Conservation (phyloP, 2,797 vertebrate genomes). For the Rachycentron canadum region DNA sequence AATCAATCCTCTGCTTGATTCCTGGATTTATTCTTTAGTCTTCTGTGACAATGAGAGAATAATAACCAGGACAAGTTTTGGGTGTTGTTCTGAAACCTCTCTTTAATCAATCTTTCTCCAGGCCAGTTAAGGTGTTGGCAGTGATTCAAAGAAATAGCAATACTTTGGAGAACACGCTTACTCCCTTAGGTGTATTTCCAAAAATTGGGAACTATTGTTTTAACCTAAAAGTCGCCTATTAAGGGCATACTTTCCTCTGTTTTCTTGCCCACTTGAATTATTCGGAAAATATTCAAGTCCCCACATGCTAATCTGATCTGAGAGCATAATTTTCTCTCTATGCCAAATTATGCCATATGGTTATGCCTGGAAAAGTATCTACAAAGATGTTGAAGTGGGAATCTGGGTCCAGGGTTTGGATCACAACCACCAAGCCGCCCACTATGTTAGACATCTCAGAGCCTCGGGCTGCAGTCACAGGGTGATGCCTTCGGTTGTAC, state of each 20-base stretch:
- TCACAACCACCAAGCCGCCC: slow-evolving; percentile 42
- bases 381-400: slow-evolving; percentile 49
- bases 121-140: slow-evolving; percentile 22
- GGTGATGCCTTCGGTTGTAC: slow-evolving; percentile 19
- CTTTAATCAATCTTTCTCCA: slow-evolving; percentile 18
- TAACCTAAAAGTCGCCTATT: slow-evolving; percentile 42
- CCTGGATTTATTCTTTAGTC: slow-evolving; percentile 31
- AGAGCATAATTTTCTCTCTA: slow-evolving; percentile 44
- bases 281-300: slow-evolving; percentile 45
- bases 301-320: slow-evolving; percentile 29
- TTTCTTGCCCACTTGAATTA: slow-evolving; percentile 40
- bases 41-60: slow-evolving; percentile 15
- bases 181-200: slow-evolving; percentile 15
- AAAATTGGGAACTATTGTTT: slow-evolving; percentile 24
- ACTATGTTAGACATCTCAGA: slow-evolving; percentile 37
- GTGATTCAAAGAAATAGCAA: neutral
- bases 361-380: slow-evolving; percentile 30
- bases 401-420: slow-evolving; percentile 62
- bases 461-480: slow-evolving; percentile 31
- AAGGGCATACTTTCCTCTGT: slow-evolving; percentile 37
- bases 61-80: slow-evolving; percentile 30
- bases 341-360: slow-evolving; percentile 61
- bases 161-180: slow-evolving; percentile 9
- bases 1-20: slow-evolving; percentile 10
- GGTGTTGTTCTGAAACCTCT: slow-evolving; percentile 17